A percentile compares a stretch with the other conserved stretches of the same genome.
Evolutionary conservation across 2,797 vertebrate species (phyloP).

Genomic region (Typhlichthys eigenmanni): DNA sequence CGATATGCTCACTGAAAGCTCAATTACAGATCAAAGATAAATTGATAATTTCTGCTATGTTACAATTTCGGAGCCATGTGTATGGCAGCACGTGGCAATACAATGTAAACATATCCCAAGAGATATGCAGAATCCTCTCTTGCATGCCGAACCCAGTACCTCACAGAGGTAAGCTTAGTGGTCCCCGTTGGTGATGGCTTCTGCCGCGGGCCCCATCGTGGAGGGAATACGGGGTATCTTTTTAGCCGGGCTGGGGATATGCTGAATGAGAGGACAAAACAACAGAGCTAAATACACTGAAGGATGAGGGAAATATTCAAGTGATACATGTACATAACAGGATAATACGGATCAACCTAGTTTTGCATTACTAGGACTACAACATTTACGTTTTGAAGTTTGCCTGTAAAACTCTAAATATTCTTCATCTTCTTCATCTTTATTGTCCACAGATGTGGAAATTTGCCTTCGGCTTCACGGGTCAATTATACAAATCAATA

Average conservation of each 20-base stretch:
- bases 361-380: too few species aligned
- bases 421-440: too few species aligned
- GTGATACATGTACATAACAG: background rate
- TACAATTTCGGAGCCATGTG: constrained; percentile 1
- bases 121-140: background rate
- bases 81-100: background rate
- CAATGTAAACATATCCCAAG: background rate
- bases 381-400: too few species aligned
- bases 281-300: background rate
- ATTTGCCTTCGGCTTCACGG: too few species aligned
- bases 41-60: background rate
- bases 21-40: background rate
- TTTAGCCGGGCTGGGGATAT: constrained; percentile 92
- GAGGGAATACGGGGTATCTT: constrained; percentile 93
- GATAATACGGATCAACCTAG: too few species aligned
- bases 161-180: constrained; percentile 74
- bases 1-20: background rate
- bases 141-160: constrained; percentile 47
- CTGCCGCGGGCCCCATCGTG: constrained; percentile 70
- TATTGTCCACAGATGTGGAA: too few species aligned
- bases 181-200: constrained; percentile 84
- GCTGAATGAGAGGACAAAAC: constrained; percentile 67
- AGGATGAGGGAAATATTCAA: background rate
- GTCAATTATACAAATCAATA: too few species aligned
- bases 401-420: too few species aligned